Base-by-base conservation (phyloP, 2,888 invertebrate genomes). In the Xestoiulus laeticollis region DNA sequence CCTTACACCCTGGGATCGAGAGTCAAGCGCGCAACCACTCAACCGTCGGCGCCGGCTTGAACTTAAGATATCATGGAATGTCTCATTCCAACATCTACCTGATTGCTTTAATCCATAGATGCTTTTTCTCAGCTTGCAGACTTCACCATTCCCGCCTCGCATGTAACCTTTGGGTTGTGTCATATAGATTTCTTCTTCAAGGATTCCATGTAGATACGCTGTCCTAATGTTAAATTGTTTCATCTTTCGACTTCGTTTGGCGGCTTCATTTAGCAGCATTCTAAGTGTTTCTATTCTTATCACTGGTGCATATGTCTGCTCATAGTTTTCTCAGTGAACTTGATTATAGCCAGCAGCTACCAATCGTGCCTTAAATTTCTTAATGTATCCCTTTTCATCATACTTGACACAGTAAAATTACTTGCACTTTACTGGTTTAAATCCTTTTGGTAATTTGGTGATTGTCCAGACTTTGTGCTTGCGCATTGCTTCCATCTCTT, bases 101-200 rank as follows among this genome's bases (percentile, higher is more conserved):
- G 91, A 90, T 89, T 92, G 91, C 87, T 91, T 91, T 1, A 92
- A 89, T 14, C 92, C 91, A 89, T 92, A 92, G 32, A 92, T 83
- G 86, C 91, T 90, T 88, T 89, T 90, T n/a, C 90, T 89, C 16
- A 92, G 89, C 78, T 90, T 89, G 88, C 91, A 92, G 6, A 91
- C 91, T 32, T 87, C 82, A 8, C 48, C 48, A 48, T 48, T 48
- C 48, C 1, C 12, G 3, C 48, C 48, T 48, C 48, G 16, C 48
- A 48, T 6, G 16, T 16, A 48, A 12, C 48, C 48, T 12, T 12
- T 16, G 12, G 48, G 48, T 16, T 48, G 12, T 6, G 12, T 48
- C 48, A 48, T 48, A 12, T 48, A 48, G 12, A 48, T 48, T 48
- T 48, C 33, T 48, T 48, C 48, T 6, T 48, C 16, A 12, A 48